phyloP scores from a whole-genome alignment of 2,888 invertebrate genomes.

The Tipula lateralis region DNA sequence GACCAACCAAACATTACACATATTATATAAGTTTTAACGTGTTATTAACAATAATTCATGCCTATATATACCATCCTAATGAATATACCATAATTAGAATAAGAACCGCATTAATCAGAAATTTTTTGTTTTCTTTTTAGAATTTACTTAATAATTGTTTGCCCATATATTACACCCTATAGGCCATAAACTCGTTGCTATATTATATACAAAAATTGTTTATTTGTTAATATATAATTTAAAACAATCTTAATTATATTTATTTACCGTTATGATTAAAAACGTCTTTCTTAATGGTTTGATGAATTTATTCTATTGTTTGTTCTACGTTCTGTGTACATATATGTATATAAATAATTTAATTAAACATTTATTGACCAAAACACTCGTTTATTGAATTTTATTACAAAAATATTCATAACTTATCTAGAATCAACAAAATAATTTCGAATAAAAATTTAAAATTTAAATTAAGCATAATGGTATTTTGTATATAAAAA shows the following conservation, averaged over 20 bases:
- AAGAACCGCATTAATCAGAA: background rate
- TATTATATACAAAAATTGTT: no score
- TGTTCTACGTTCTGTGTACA: no score
- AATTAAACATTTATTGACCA: background rate
- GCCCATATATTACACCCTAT: background rate
- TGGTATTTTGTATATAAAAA: no score
- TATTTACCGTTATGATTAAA: background rate
- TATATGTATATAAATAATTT: background rate
- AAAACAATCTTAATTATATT: background rate
- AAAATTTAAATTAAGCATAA: no score
- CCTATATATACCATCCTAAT: background rate
- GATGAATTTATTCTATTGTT: background rate
- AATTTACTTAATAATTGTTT: background rate
- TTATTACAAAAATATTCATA: background rate
- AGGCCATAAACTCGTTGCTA: background rate
- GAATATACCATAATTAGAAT: background rate
- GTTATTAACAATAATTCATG: background rate
- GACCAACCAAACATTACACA: background rate
- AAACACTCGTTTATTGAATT: background rate
- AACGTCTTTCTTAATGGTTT: background rate
- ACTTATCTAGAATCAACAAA: no score
- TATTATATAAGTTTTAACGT: background rate
- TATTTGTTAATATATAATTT: no score
- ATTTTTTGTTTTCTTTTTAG: background rate
- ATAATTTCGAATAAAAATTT: no score